Conservation (phyloP, 1,140 invertebrate species). For the Maconellicoccus hirsutus region DNA sequence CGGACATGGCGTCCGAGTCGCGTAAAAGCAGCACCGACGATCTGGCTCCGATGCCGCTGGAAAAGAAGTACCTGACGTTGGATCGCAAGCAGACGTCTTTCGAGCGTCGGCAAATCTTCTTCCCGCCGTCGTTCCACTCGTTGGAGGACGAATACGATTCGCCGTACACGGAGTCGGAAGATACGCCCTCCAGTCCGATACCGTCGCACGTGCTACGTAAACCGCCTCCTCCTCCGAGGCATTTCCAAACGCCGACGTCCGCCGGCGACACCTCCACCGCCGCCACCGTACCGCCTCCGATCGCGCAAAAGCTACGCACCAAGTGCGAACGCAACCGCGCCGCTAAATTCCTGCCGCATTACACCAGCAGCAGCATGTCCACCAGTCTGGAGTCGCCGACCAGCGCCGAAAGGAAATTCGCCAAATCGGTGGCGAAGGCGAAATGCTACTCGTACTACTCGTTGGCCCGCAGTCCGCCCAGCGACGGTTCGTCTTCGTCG, state of each 20-base stretch:
- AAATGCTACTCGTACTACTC: conserved; percentile 34
- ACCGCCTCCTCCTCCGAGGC: conserved; percentile 13
- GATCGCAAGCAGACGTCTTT: not conserved
- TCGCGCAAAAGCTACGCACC: not conserved
- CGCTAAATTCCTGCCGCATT: not conserved
- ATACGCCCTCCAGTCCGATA: conserved; percentile 27
- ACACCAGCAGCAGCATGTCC: conserved; percentile 3
- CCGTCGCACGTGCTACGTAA: conserved; percentile 22
- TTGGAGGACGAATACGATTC: conserved; percentile 33
- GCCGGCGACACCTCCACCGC: not conserved
- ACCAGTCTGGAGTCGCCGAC: conserved; percentile 17
- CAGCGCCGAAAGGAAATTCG: conserved; percentile 22
- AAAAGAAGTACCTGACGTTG: conserved; percentile 11
- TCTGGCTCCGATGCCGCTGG: not conserved
- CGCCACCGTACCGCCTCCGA: not conserved
- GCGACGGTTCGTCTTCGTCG: conserved; percentile 33
- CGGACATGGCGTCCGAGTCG: conserved; percentile 28
- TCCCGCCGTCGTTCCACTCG: conserved; percentile 22
- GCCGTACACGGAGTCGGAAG: conserved; percentile 32
- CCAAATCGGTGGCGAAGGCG: conserved; percentile 28
- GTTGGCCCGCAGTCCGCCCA: conserved; percentile 32
- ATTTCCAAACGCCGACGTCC: not conserved
- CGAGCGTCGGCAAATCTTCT: not conserved
- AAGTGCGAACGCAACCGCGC: not conserved
- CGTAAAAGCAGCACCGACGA: conserved; percentile 29